Percentiles rank a stretch among this genome's conserved stretches.
These are phyloP conservation scores for Phycodurus eques DNA, from an alignment of 2,113 vertebrate species.

Conservation along the genomic window DNA sequence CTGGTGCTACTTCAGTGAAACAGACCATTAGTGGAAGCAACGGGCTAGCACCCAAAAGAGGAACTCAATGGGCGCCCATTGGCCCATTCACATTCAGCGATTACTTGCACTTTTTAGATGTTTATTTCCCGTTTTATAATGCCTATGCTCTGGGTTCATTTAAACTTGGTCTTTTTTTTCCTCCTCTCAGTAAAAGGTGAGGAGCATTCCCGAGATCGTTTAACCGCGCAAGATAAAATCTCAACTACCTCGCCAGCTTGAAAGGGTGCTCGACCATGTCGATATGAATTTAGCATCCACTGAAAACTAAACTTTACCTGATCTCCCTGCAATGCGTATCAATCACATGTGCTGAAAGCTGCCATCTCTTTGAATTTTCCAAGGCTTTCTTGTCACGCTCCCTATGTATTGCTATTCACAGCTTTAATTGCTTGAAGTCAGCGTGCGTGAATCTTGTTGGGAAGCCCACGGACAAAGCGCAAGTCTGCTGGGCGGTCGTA, in stretches of 20 bases:
- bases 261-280: background rate
- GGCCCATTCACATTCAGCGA: conserved; percentile 60
- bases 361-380: conserved; percentile 36
- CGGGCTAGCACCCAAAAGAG: conserved; percentile 52
- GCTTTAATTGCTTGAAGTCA: conserved; percentile 54
- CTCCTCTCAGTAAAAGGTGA: conserved; percentile 46
- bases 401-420: conserved; percentile 48
- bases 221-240: conserved; percentile 6
- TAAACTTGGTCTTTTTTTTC: conserved; percentile 5
- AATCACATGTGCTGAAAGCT: conserved; percentile 1
- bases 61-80: conserved; percentile 62
- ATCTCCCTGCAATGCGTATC: conserved; percentile 10
- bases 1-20: conserved; percentile 69
- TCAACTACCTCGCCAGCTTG: background rate
- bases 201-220: conserved; percentile 39
- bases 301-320: conserved; percentile 5
- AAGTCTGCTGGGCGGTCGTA: conserved; percentile 22
- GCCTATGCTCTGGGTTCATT: conserved; percentile 47
- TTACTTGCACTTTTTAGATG: conserved; percentile 64
- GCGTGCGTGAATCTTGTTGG: conserved; percentile 12
- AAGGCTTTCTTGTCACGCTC: conserved; percentile 32
- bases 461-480: conserved; percentile 24
- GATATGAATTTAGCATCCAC: background rate
- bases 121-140: conserved; percentile 62
- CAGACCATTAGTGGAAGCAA: conserved; percentile 68